Percentiles rank a stretch among this genome's conserved stretches.
Conservation (phyloP, 2,888 invertebrate species). For the Endomychus coccineus region DNA sequence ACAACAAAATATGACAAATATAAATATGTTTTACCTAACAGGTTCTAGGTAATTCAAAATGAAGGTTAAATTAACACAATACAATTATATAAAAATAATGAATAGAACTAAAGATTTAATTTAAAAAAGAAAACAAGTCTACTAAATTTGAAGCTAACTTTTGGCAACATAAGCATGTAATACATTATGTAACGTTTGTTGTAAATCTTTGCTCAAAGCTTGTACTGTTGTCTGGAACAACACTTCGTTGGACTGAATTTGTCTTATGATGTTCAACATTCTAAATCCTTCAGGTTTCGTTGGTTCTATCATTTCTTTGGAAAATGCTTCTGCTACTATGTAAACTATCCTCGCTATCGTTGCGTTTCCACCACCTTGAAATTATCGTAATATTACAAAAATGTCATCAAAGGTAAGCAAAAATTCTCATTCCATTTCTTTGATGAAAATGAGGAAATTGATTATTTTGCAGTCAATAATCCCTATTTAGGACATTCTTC, state of each 20-base stretch:
- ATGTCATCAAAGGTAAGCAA: too few species aligned
- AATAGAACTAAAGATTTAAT: constrained; percentile 13
- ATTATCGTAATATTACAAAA: too few species aligned
- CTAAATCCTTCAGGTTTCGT: constrained; percentile 68
- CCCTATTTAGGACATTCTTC: too few species aligned
- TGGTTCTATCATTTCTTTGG: constrained; percentile 70
- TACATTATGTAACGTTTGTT: constrained; percentile 74
- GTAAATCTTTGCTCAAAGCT: constrained; percentile 70
- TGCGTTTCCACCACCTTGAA: constrained; percentile 68
- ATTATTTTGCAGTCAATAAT: too few species aligned
- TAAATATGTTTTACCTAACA: constrained; percentile 5
- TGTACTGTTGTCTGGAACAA: constrained; percentile 44
- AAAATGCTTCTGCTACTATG: constrained; percentile 86
- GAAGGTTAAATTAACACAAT: constrained; percentile 10
- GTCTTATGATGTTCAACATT: constrained; percentile 76
- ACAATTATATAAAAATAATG: constrained; percentile 14
- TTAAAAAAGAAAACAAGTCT: too few species aligned
- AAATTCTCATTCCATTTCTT: too few species aligned
- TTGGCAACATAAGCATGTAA: constrained; percentile 39
- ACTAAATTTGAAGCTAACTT: constrained; percentile 5
- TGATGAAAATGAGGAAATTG: too few species aligned
- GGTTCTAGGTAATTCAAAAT: background rate
- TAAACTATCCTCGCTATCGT: constrained; percentile 84
- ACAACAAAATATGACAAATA: constrained; percentile 7
- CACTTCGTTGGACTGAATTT: constrained; percentile 65